Percentiles rank a stretch among this genome's conserved stretches.
phyloP scores from a whole-genome alignment of 2,888 invertebrate genomes.

The Tinea pellionella region DNA sequence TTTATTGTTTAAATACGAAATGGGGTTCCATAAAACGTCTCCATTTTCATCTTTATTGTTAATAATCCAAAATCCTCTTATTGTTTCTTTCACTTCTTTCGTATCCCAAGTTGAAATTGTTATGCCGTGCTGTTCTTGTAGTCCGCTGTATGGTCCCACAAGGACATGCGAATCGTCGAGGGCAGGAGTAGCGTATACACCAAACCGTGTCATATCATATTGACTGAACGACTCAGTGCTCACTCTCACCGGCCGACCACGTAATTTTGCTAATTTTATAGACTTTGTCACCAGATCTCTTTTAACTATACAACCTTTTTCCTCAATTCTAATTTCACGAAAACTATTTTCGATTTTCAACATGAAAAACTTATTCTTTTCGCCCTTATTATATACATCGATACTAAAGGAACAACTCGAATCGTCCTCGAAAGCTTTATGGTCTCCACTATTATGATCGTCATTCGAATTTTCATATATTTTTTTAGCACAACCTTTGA shows the following conservation, averaged over 20 bases:
- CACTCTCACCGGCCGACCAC: conserved; percentile 58
- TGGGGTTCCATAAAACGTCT: conserved; percentile 48
- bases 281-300: conserved; percentile 59
- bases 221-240: conserved; percentile 27
- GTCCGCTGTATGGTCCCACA: conserved; percentile 52
- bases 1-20: conserved; percentile 32
- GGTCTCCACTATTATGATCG: background rate
- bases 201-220: conserved; percentile 38
- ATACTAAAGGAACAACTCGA: background rate
- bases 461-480: conserved; percentile 11
- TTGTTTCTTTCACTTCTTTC: conserved; percentile 24
- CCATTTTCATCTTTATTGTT: conserved; percentile 48
- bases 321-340: conserved; percentile 57
- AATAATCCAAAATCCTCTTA: conserved; percentile 52
- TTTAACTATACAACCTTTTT: conserved; percentile 64
- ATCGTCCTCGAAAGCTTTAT: background rate
- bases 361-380: conserved; percentile 58
- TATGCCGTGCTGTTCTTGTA: conserved; percentile 48
- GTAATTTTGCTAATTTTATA: conserved; percentile 52
- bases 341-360: conserved; percentile 67
- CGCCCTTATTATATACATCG: background rate
- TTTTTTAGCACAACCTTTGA: conserved; percentile 38
- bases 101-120: conserved; percentile 31
- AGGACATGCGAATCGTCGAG: conserved; percentile 41
- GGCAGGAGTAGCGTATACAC: conserved; percentile 54